These are phyloP conservation scores for Odontophorus gujanensis DNA, from an alignment of 2,113 vertebrate genomes.

Conservation along the genomic window DNA sequence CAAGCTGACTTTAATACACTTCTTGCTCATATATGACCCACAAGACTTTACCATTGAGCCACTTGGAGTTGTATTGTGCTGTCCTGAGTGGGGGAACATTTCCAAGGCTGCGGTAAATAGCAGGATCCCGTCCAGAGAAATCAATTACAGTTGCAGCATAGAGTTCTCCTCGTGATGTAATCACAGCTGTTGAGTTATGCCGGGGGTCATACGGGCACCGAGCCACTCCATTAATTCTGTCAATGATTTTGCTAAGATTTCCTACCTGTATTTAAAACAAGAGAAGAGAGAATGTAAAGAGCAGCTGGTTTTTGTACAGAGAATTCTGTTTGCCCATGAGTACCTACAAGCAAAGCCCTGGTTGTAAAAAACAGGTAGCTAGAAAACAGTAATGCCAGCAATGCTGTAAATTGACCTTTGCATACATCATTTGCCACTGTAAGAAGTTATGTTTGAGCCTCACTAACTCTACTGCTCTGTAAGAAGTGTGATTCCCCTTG, in stretches of 20 bases:
- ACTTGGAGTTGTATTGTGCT: constrained; percentile 98
- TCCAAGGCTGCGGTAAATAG: constrained; percentile 97
- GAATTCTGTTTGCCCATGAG: neutral
- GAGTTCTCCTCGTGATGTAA: constrained; percentile 94
- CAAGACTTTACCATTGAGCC: constrained; percentile 92
- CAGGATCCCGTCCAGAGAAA: constrained; percentile 97
- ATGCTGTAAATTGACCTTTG: constrained; percentile 7
- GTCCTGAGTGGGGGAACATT: constrained; percentile 93
- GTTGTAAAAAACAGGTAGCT: neutral
- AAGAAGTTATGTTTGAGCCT: neutral
- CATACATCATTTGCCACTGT: neutral
- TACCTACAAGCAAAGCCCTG: neutral
- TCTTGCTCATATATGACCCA: constrained; percentile 27
- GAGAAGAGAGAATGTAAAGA: constrained; percentile 17
- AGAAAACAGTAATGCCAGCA: neutral
- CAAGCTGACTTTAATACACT: constrained; percentile 67
- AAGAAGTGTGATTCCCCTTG: neutral
- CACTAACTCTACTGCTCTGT: neutral
- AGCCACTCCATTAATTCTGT: constrained; percentile 95
- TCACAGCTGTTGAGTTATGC: constrained; percentile 97
- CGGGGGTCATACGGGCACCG: constrained; percentile 96
- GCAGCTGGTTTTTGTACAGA: neutral
- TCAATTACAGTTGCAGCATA: constrained; percentile 98
- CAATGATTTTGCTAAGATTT: constrained; percentile 91
- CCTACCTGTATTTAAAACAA: constrained; percentile 84